Evolutionary conservation across 1,140 invertebrate genomes (phyloP), one percentile per base, ranked within the genome.

Genomic region (Trachelipus rathkii): DNA sequence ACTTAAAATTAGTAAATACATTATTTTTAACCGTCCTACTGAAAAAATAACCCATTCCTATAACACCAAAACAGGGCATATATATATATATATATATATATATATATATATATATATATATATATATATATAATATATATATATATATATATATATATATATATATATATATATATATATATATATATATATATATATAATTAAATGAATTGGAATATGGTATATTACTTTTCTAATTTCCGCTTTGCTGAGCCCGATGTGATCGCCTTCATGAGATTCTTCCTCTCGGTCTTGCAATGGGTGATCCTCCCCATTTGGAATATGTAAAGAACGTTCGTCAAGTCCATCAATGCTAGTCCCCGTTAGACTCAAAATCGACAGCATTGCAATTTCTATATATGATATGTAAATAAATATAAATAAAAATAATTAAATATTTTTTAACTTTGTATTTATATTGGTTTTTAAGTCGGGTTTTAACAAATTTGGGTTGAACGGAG

Each of bases 211-310:
- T n/a, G n/a, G n/a, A n/a, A n/a, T n/a, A n/a, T n/a, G n/a, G n/a
- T 50, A 50, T 15, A 13, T 60, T 60, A 60, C 50, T 60, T 60
- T 60, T 19, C 50, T 60, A 15, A 60, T 60, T 60, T 60, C 50
- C 19, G 50, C 50, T 60, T 60, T 60, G 8, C 50, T 60, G 2
- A 60, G 11, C 4, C 50, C 50, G 50, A 60, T 60, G 50, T 3
- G 50, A 19, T 60, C 50, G 8, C 1, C 2, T 15, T 60, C 50
- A 4, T 60, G 50, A 2, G 19, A 60, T 1, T 60, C 50, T 60
- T 60, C 50, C 8, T 60, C 50, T 13, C 19, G 11, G 2, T 60
- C 50, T 60, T 60, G 50, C 50, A 60, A 60, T 1, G 50, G 19
- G 19, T 60, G 50, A 19, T 60, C 50, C 1, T 60, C 11, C 50